Conservation (phyloP, 2,888 invertebrate species). For the Automeris io region DNA sequence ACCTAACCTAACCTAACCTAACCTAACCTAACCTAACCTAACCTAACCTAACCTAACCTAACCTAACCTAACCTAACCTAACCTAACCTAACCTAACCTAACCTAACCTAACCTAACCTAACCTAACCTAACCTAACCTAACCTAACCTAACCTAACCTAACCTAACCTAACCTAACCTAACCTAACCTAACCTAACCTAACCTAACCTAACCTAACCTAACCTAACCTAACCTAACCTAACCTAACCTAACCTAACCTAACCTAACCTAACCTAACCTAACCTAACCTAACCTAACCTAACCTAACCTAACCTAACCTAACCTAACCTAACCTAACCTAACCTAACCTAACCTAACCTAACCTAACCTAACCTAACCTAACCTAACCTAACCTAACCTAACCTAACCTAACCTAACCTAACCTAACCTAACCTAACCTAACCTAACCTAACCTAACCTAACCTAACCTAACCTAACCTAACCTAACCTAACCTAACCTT, state of each 20-base stretch:
- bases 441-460: neutral
- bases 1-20: neutral
- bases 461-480: neutral
- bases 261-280: neutral
- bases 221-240: neutral
- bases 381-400: neutral
- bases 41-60: neutral
- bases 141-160: neutral
- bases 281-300: neutral
- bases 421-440: neutral
- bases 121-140: neutral
- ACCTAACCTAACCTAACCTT: neutral
- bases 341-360: neutral
- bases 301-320: neutral
- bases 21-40: neutral
- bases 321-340: neutral
- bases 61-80: neutral
- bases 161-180: neutral
- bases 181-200: neutral
- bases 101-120: neutral
- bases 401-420: neutral
- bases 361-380: neutral
- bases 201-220: neutral
- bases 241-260: neutral
- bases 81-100: neutral